Evolutionary conservation across 2,113 vertebrate genomes (phyloP).

Genomic region (Hemiprocne comata): DNA sequence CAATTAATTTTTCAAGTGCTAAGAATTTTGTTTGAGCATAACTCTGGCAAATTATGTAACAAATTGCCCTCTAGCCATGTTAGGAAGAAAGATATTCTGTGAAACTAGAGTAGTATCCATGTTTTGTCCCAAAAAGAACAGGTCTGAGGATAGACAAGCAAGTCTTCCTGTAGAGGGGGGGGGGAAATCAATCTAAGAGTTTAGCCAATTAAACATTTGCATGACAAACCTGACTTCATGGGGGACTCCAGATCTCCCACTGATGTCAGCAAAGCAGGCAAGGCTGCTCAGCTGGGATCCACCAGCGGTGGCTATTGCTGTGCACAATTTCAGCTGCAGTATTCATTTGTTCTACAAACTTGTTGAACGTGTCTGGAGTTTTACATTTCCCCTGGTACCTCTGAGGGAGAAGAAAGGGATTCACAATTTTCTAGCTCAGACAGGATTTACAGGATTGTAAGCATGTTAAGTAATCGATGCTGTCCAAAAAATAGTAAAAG

Average conservation of each 20-base stretch:
- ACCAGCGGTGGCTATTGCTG: background rate
- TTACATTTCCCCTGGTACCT: background rate
- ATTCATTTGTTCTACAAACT: background rate
- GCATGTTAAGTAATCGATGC: background rate
- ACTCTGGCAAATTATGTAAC: background rate
- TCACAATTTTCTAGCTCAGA: background rate
- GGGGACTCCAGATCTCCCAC: background rate
- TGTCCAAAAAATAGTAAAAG: background rate
- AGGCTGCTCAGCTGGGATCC: background rate
- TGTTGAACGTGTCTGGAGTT: background rate
- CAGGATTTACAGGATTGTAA: background rate
- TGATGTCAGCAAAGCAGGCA: background rate
- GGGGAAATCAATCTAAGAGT: background rate
- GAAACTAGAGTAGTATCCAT: background rate
- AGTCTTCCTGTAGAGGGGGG: background rate
- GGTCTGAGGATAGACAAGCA: background rate
- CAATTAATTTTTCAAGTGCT: background rate
- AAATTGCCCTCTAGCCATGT: background rate
- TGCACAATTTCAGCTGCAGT: background rate
- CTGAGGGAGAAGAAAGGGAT: background rate
- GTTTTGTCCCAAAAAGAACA: background rate
- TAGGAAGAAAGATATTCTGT: background rate
- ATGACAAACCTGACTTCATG: background rate
- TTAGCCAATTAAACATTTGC: background rate
- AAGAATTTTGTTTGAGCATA: background rate